Percentiles rank a stretch among this genome's conserved stretches.
Evolutionary conservation across 2,113 vertebrate species (phyloP).

Genomic region (Mola mola): DNA sequence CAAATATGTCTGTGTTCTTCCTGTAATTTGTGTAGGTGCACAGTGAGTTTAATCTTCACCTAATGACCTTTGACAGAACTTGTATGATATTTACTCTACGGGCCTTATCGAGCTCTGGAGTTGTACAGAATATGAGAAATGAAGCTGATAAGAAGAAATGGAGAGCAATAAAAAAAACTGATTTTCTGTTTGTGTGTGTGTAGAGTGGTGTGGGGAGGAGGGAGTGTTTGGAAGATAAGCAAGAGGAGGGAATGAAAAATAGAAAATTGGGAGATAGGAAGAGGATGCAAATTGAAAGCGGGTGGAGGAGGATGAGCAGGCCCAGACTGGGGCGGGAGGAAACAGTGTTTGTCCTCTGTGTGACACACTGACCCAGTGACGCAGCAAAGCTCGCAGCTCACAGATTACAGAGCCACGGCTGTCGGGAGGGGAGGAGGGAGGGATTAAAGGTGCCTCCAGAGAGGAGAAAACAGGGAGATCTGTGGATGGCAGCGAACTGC

Average conservation of each 20-base stretch:
- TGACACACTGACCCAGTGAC: conserved; percentile 75
- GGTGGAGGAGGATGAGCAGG: conserved; percentile 19
- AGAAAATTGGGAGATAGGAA: not conserved
- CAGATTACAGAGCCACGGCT: conserved; percentile 60
- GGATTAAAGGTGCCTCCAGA: conserved; percentile 53
- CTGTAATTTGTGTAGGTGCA: conserved; percentile 1
- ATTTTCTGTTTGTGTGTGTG: no score
- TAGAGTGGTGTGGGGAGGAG: conserved; percentile 1
- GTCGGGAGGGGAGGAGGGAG: conserved; percentile 12
- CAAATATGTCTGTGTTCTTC: not conserved
- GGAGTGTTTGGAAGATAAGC: conserved; percentile 12
- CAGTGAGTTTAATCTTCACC: conserved; percentile 27
- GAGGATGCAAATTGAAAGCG: conserved; percentile 2
- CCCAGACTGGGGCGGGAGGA: conserved; percentile 23
- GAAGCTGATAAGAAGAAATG: conserved; percentile 27
- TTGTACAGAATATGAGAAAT: conserved; percentile 23
- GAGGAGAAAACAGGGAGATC: conserved; percentile 65
- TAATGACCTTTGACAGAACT: conserved; percentile 46
- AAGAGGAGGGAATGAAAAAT: not conserved
- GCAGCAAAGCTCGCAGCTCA: conserved; percentile 53
- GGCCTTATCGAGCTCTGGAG: conserved; percentile 32
- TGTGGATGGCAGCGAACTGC: conserved; percentile 31
- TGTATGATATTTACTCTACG: conserved; percentile 15
- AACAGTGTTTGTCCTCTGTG: conserved; percentile 27
- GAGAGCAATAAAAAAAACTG: conserved; percentile 10